These are phyloP conservation scores for Ptilorrhoa leucosticta DNA, from an alignment of 2,113 vertebrate species.

Conservation along the genomic window DNA sequence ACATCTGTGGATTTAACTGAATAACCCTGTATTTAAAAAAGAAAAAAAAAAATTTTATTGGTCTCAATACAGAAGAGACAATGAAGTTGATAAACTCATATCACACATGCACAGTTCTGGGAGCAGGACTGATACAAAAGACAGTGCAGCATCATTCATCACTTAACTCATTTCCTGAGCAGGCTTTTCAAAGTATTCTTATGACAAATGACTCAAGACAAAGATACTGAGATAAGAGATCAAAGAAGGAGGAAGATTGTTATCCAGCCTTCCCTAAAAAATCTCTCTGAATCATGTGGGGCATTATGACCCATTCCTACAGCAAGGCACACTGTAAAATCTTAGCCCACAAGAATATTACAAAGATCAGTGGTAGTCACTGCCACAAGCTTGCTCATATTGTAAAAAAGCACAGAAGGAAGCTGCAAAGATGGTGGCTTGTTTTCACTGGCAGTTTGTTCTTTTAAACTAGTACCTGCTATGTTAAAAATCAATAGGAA, in stretches of 20 bases:
- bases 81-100: not conserved
- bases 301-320: not conserved
- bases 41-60: not conserved
- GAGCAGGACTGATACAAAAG: not conserved
- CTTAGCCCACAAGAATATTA: not conserved
- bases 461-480: not conserved
- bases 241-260: not conserved
- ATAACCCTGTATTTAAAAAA: slow-evolving; percentile 52
- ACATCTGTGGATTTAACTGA: slow-evolving; percentile 22
- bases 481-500: not conserved
- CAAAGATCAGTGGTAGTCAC: not conserved
- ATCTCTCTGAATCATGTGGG: not conserved
- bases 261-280: not conserved
- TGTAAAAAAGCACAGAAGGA: not conserved
- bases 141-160: not conserved
- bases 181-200: not conserved
- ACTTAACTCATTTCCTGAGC: not conserved
- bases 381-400: not conserved
- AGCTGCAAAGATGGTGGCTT: not conserved
- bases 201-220: not conserved
- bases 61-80: not conserved
- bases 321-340: not conserved
- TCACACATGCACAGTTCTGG: not conserved
- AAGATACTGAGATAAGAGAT: not conserved
- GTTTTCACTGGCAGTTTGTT: not conserved